These are phyloP conservation scores for Synanceia verrucosa DNA, from an alignment of 2,797 vertebrate species.

Conservation along the genomic window DNA sequence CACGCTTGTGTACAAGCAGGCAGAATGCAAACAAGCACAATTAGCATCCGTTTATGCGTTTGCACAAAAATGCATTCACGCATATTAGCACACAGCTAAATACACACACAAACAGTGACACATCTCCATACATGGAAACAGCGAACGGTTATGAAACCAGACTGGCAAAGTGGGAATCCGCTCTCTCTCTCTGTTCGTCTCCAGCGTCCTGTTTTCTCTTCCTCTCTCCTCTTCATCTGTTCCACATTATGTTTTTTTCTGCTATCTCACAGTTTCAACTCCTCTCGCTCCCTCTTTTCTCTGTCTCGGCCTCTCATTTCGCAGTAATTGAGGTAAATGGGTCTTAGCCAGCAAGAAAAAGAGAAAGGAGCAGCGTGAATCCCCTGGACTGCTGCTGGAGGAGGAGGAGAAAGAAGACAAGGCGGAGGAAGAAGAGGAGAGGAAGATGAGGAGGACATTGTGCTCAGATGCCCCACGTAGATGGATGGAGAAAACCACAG, in stretches of 20 bases:
- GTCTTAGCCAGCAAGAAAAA: slow-evolving; percentile 52
- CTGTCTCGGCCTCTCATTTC: slow-evolving; percentile 49
- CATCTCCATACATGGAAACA: slow-evolving; percentile 67
- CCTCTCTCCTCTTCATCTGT: slow-evolving; percentile 64
- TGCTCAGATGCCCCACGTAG: slow-evolving; percentile 52
- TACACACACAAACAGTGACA: slow-evolving; percentile 42
- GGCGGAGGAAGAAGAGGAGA: slow-evolving; percentile 39
- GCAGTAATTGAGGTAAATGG: slow-evolving; percentile 62
- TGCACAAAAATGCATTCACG: slow-evolving; percentile 47
- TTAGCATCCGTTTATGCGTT: slow-evolving; percentile 49
- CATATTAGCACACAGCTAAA: slow-evolving; percentile 46
- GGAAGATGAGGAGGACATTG: slow-evolving; percentile 63
- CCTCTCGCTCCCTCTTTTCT: slow-evolving; percentile 36
- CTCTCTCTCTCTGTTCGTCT: slow-evolving; percentile 31
- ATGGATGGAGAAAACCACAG: slow-evolving; percentile 40
- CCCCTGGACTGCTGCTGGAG: slow-evolving; percentile 37
- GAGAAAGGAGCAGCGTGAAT: slow-evolving; percentile 50
- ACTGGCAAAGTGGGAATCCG: slow-evolving; percentile 68
- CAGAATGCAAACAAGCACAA: slow-evolving; percentile 37
- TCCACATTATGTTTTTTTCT: slow-evolving; percentile 68
- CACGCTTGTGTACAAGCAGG: not conserved
- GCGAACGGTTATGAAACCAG: slow-evolving; percentile 65
- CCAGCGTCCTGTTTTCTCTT: slow-evolving; percentile 53
- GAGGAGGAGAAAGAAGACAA: slow-evolving; percentile 63
- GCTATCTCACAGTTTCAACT: slow-evolving; percentile 51